Evolutionary conservation across 53 echinoderm and acorn worm genomes (phyloP).

Genomic region (Actinopyga echinites): DNA sequence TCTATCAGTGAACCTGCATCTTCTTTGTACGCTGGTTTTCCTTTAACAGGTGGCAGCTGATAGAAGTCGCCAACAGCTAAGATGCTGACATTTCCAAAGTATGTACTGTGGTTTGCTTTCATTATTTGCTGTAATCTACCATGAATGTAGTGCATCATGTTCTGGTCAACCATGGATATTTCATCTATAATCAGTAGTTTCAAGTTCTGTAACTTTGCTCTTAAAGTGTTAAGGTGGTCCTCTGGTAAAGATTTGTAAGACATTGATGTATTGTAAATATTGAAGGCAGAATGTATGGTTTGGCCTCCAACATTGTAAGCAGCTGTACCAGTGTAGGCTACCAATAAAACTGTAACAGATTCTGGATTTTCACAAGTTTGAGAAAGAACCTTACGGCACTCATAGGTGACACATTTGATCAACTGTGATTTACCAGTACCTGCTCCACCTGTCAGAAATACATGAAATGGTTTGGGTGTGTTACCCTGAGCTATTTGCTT

Average conservation of each 20-base stretch:
- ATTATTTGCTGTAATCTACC: slow-evolving; percentile 35
- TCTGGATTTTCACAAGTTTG: background rate
- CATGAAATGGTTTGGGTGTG: slow-evolving; percentile 31
- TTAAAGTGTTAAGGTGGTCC: background rate
- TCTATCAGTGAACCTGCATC: slow-evolving; percentile 16
- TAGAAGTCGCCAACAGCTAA: slow-evolving; percentile 41
- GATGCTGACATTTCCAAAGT: slow-evolving; percentile 32
- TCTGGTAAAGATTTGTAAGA: slow-evolving; percentile 35
- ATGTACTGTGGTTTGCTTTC: background rate
- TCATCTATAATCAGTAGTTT: slow-evolving; percentile 44
- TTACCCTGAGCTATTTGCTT: slow-evolving; percentile 22
- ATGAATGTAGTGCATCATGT: slow-evolving; percentile 26
- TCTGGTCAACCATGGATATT: slow-evolving; percentile 43
- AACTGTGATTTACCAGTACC: slow-evolving; percentile 52
- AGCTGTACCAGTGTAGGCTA: slow-evolving; percentile 40
- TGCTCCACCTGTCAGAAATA: slow-evolving; percentile 56
- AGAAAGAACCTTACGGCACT: background rate
- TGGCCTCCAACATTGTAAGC: slow-evolving; percentile 31
- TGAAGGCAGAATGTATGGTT: slow-evolving; percentile 28
- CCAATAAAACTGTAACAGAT: slow-evolving; percentile 4
- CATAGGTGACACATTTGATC: slow-evolving; percentile 46
- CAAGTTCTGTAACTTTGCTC: slow-evolving; percentile 7
- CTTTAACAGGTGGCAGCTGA: slow-evolving; percentile 33
- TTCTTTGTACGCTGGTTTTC: background rate
- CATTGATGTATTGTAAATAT: background rate